Base-by-base conservation (phyloP, 1,140 invertebrate species). In the Argopecten irradians region DNA sequence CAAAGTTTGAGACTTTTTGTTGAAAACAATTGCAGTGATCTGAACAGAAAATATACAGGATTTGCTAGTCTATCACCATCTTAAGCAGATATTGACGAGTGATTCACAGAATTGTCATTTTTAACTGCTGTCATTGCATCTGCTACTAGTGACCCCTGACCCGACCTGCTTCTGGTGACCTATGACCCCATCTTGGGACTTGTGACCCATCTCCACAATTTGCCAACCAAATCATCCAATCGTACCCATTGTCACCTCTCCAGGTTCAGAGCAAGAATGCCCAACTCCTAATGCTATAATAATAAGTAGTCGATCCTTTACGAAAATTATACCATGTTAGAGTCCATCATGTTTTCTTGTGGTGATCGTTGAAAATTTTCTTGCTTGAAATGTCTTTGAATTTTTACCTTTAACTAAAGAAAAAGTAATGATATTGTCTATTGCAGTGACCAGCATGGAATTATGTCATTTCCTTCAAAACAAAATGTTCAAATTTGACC, bases 381-480 rank as follows among this genome's bases (percentile, higher is more conserved):
- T n/a, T 71, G 55, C 55, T 71, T 71, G 55, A 71, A 71, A 71
- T 71, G 55, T 71, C 55, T n/a, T 71, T 71, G n/a, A 71, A 71
- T 71, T 71, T 71, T 71, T 22, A 71, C n/a, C 28, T 71, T 71
- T 11, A 16, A 14, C 1, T 8, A 46, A 16, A 11, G 1, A 46
- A 19, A 46, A 46, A 1, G 19, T 16, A 46, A 39, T 5, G 13
- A 39, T 39, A 39, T 13, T 39, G 36, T 39, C 5, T 13, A 39
- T 39, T 13, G 13, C 36, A 39, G 13, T 39, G 36, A 39, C 13
- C 36, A 39, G 36, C 13, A n/a, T n/a, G n/a, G n/a, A n/a, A n/a
- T n/a, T n/a, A n/a, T n/a, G n/a, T n/a, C n/a, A n/a, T n/a, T n/a
- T n/a, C n/a, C n/a, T n/a, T n/a, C n/a, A n/a, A n/a, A n/a, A n/a